Evolutionary conservation across 92 coral and sea anemone species (phyloP).

Genomic region (Blastomussa wellsi): DNA sequence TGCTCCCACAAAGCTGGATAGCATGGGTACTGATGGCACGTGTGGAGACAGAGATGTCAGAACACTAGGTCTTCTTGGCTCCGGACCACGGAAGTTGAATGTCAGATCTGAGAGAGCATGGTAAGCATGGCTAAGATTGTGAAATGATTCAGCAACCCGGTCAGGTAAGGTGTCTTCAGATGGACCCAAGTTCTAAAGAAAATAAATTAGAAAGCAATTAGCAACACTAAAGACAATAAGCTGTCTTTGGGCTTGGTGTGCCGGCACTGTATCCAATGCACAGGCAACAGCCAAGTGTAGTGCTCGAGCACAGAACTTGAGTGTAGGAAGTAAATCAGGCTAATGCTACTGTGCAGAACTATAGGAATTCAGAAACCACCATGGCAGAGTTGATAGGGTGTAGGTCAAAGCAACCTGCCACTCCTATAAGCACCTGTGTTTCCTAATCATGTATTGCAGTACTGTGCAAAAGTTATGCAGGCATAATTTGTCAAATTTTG

Average conservation of each 20-base stretch:
- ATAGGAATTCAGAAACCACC: background rate
- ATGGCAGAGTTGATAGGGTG: background rate
- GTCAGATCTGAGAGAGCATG: constrained; percentile 98
- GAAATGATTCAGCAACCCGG: constrained; percentile 89
- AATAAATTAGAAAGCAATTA: background rate
- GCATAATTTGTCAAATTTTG: too few species aligned
- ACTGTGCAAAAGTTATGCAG: too few species aligned
- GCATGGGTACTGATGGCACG: constrained; percentile 38
- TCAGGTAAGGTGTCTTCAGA: constrained; percentile 96
- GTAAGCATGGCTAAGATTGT: constrained; percentile 95
- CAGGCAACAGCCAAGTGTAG: background rate
- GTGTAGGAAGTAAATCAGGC: background rate
- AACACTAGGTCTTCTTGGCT: constrained; percentile 80
- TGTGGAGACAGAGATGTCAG: constrained; percentile 86
- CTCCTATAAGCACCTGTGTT: too few species aligned
- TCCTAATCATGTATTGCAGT: too few species aligned
- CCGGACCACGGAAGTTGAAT: constrained; percentile 85
- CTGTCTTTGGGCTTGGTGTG: background rate
- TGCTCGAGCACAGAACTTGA: background rate
- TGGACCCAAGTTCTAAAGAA: constrained; percentile 69
- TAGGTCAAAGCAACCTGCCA: too few species aligned
- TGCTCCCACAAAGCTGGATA: constrained; percentile 67
- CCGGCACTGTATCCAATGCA: background rate
- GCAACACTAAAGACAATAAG: background rate
- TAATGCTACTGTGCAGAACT: too few species aligned